Evolutionary conservation across 2,888 invertebrate species (phyloP).

Genomic region (Pristionchus maxplancki): DNA sequence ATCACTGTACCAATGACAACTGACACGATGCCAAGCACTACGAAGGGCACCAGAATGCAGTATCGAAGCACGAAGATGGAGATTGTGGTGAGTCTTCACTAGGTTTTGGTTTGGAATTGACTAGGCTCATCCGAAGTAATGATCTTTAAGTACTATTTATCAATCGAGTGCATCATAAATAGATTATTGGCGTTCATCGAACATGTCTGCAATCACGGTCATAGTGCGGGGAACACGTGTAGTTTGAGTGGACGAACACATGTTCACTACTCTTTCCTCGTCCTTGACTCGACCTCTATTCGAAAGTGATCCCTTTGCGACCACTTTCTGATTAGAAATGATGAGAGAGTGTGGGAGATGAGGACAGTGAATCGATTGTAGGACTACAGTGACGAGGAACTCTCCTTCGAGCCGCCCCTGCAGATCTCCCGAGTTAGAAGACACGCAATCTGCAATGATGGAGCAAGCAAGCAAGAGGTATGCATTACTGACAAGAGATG

Average conservation of each 20-base stretch:
- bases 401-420: constrained; percentile 29
- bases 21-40: neutral
- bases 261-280: no score
- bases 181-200: neutral
- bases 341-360: neutral
- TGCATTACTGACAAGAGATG: neutral
- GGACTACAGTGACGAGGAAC: constrained; percentile 52
- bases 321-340: neutral
- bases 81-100: neutral
- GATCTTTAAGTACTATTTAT: neutral
- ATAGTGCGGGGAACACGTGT: constrained; percentile 24
- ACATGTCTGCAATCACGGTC: neutral
- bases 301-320: neutral
- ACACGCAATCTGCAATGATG: constrained; percentile 48
- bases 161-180: neutral
- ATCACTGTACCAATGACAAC: neutral
- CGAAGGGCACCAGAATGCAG: neutral
- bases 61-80: neutral
- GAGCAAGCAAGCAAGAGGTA: constrained; percentile 26
- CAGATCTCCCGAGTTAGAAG: neutral
- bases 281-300: neutral
- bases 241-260: neutral
- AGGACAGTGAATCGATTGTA: neutral
- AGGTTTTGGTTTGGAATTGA: neutral
- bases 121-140: no score